Conservation (phyloP, 2,888 invertebrate genomes). For the Nemotelus pantherinus region DNA sequence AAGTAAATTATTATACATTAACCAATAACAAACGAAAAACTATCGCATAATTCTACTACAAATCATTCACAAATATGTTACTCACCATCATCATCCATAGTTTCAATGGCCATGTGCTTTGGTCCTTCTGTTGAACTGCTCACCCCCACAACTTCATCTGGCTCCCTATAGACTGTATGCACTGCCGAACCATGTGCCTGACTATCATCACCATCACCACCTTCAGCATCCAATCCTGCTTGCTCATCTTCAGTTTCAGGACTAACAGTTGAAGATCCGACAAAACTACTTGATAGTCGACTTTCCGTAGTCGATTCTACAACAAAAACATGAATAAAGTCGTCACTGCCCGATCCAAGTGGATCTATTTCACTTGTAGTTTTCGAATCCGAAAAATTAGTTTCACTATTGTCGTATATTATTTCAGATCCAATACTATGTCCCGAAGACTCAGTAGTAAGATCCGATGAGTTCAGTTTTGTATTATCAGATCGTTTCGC, state of each 20-base stretch:
- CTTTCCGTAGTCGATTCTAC: conserved; percentile 37
- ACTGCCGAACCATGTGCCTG: conserved; percentile 18
- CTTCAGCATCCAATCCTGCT: conserved; percentile 7
- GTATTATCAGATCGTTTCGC: conserved; percentile 30
- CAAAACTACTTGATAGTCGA: not conserved
- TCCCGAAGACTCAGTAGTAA: conserved; percentile 13
- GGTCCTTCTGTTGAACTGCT: conserved; percentile 44
- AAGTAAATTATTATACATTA: no score
- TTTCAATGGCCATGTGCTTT: not conserved
- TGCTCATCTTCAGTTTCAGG: conserved; percentile 41
- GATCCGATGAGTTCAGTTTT: not conserved
- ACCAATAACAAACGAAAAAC: no score
- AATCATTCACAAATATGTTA: no score
- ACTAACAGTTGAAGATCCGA: not conserved
- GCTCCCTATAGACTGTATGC: conserved; percentile 17
- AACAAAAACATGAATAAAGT: conserved; percentile 55
- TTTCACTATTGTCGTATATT: conserved; percentile 20
- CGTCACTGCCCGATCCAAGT: conserved; percentile 60
- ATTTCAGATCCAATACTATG: conserved; percentile 11
- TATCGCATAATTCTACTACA: no score
- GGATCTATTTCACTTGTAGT: conserved; percentile 55
- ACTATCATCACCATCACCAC: conserved; percentile 10
- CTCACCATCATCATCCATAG: conserved; percentile 25
- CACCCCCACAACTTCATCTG: not conserved
- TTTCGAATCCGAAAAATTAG: conserved; percentile 2